Percentiles rank a stretch among this genome's conserved stretches.
phyloP scores from a whole-genome alignment of 2,113 vertebrate species.

The Dicrurus megarhynchus region DNA sequence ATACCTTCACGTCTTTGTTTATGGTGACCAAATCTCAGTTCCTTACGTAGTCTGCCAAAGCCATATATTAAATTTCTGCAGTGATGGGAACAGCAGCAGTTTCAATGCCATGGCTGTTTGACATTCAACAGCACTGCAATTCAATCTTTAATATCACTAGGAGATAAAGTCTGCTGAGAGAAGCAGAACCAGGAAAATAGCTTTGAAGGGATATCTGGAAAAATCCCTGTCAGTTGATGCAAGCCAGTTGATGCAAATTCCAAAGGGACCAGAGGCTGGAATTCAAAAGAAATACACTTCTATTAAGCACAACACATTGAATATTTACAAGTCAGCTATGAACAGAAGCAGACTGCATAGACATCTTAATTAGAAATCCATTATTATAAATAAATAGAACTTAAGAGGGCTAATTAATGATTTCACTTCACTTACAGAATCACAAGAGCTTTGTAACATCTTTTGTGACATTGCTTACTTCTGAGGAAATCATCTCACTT shows the following conservation, averaged over 20 bases:
- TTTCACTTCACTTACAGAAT: neutral
- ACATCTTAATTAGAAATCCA: neutral
- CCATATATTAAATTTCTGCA: neutral
- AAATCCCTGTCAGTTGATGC: neutral
- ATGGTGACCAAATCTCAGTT: neutral
- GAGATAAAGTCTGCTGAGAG: conserved; percentile 5
- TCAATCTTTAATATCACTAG: neutral
- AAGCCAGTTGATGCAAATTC: neutral
- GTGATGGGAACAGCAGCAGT: neutral
- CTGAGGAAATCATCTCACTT: neutral
- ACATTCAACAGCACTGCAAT: neutral
- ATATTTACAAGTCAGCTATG: neutral
- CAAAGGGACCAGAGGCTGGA: conserved; percentile 11
- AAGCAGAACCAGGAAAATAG: conserved; percentile 3
- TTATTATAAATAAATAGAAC: neutral
- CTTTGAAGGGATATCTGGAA: neutral
- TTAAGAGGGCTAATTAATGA: neutral
- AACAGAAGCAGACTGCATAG: neutral
- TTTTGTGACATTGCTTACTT: neutral
- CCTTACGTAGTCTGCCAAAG: neutral
- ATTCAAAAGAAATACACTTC: conserved; percentile 8
- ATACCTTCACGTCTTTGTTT: conserved; percentile 1
- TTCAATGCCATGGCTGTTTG: neutral
- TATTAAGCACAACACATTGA: neutral
- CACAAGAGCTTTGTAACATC: neutral